Evolutionary conservation across 1,140 invertebrate genomes (phyloP), one percentile per base, ranked within the genome.

Genomic region (Drosophila subobscura): DNA sequence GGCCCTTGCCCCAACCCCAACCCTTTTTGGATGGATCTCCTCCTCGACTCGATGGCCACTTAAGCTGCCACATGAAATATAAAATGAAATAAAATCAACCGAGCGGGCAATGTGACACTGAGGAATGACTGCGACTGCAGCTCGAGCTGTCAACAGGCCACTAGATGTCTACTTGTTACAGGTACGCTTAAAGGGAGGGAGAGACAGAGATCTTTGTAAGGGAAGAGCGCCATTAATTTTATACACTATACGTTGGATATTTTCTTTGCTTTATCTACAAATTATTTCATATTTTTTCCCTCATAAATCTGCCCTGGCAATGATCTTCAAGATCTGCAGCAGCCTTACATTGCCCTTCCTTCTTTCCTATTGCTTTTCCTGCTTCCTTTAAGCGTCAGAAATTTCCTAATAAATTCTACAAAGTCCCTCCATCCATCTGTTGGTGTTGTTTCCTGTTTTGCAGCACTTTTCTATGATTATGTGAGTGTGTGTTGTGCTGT

Each of bases 351-450:
- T 46, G 4, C 14, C 40, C 40, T 7, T 4, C 42, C 16, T 52
- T 46, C 50, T n/a, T 29, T 37, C 61, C 41, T 44, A 0, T 33
- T 0, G 8, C 5, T 27, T 5, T 27, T 27, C 2, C 29, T 33
- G 29, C 8, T 33, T 33, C 8, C 55, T 49, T 41, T 72, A 33
- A 67, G 42, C 49, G 65, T 53, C 59, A 56, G 74, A 63, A 58
- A 64, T 71, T 78, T 74, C 59, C 74, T 60, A 75, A 88, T 88
- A 80, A 86, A 78, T 88, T 86, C 68, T 63, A 49, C 53, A 85
- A 77, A 70, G 74, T 27, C 25, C 5, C 37, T 42, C 40, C 52
- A 42, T 54, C 49, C 49, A 14, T 33, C 49, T 53, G 59, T 64
- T 73, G 16, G 58, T 57, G 60, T 73, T 74, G 81, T 67, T 81